These are phyloP conservation scores for Tolypeutes matacus DNA, from an alignment of 2,797 vertebrate species.

Conservation along the genomic window DNA sequence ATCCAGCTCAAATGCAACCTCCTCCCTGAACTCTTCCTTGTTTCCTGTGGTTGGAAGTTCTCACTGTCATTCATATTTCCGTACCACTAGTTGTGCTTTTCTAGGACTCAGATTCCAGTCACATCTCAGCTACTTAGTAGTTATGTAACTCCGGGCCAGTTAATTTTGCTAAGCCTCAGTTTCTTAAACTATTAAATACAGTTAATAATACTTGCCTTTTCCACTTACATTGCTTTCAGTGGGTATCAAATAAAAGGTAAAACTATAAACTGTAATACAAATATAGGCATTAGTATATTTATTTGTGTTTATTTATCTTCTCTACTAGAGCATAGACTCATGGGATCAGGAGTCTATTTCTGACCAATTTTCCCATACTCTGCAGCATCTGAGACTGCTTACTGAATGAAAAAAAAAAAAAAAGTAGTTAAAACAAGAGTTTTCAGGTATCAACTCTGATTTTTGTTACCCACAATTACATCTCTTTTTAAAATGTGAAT, in stretches of 20 bases:
- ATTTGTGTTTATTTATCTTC: constrained; percentile 3
- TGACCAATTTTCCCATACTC: background rate
- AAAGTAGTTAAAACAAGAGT: background rate
- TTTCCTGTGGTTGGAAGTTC: background rate
- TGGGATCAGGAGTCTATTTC: background rate
- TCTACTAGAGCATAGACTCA: background rate
- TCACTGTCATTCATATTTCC: background rate
- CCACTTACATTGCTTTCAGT: background rate
- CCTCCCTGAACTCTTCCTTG: background rate
- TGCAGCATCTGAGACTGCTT: background rate
- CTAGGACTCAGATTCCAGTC: background rate
- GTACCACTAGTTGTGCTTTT: background rate
- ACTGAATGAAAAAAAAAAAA: background rate
- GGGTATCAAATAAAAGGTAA: constrained; percentile 5
- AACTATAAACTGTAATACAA: background rate
- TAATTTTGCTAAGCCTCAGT: background rate
- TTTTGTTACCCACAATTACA: background rate
- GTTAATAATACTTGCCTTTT: background rate
- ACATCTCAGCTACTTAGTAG: background rate
- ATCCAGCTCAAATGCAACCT: background rate
- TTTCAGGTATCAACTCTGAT: background rate
- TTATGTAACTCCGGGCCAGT: background rate
- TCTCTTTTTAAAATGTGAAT: background rate
- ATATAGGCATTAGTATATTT: background rate
- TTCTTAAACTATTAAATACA: background rate